Conservation (phyloP, 2,113 vertebrate species). For the Cnemophilus loriae region DNA sequence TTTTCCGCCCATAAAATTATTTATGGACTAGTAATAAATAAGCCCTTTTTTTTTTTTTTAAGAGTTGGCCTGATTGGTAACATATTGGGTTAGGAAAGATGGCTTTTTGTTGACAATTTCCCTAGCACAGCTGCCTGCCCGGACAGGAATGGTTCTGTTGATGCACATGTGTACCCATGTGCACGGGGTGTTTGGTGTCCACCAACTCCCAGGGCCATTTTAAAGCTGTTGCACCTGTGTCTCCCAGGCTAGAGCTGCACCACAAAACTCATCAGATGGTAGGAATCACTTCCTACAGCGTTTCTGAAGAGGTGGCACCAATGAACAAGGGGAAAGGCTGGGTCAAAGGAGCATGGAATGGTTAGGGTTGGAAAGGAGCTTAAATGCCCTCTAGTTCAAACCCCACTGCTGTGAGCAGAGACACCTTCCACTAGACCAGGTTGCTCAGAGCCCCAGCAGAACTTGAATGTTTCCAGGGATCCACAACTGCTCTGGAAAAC, state of each 20-base stretch:
- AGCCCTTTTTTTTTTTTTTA: not conserved
- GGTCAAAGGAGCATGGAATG: not conserved
- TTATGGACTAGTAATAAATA: constrained; percentile 58
- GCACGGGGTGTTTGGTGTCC: fast-evolving
- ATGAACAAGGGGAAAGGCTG: not conserved
- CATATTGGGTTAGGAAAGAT: constrained; percentile 28
- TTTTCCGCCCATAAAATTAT: constrained; percentile 63
- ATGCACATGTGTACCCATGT: not conserved
- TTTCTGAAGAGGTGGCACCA: not conserved
- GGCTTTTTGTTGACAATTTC: constrained; percentile 17
- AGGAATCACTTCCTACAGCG: not conserved
- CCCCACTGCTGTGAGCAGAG: not conserved
- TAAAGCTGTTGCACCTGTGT: not conserved
- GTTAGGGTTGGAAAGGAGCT: not conserved
- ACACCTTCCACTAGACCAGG: not conserved
- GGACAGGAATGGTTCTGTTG: not conserved
- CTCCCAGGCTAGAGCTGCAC: not conserved
- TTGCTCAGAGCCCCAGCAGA: not conserved
- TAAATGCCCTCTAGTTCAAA: not conserved
- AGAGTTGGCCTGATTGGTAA: constrained; percentile 28
- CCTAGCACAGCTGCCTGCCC: not conserved
- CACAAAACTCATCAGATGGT: not conserved
- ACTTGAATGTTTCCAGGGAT: not conserved
- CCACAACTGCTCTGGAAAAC: not conserved
- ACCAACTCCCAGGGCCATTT: not conserved